Evolutionary conservation across 2,888 invertebrate genomes (phyloP), one percentile per base, ranked within the genome.

Genomic region (Iphiclides podalirius): DNA sequence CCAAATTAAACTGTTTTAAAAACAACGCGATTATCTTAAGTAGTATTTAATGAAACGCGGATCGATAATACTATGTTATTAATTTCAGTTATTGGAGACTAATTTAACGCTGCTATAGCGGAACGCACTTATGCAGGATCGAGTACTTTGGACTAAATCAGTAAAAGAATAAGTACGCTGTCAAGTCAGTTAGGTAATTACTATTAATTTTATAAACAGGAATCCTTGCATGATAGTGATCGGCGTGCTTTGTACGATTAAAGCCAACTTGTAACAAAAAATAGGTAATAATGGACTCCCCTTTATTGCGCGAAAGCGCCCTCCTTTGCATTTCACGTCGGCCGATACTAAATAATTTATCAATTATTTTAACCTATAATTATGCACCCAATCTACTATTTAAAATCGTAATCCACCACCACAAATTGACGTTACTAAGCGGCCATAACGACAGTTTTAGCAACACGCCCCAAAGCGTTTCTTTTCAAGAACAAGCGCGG

Each of bases 251-350:
- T 61, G 59, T 59, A 59, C 53, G 41, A 46, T 44, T 28, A 45
- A 55, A 57, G 59, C 48, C 51, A 40, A 54, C 48, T 61, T 52
- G 54, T 53, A 47, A 55, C 49, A 44, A 62, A 58, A 54, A 59
- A 58, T 53, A 61, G 54, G 52, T 61, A 69, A 76, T 65, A 66
- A 65, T 67, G 49, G 66, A 86, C 86, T 85, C 79, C 72, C 88
- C 87, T 88, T 88, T 88, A 60, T 77, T 80, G 67, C 82, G 80
- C 70, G 84, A 79, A 79, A 78, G 76, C 75, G 80, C 78, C 72
- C 82, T 86, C 75, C 87, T 88, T 85, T 87, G 87, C 85, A 88
- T 88, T 79, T 86, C 87, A 86, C 85, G 81, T 73, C 59, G 71
- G 66, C 70, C 64, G 65, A 65, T 79, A 75, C 77, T 72, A 69